A percentile compares a stretch with the other conserved stretches of the same genome.
phyloP scores from a whole-genome alignment of 2,888 invertebrate species.

The Heteromyza rotundicornis region DNA sequence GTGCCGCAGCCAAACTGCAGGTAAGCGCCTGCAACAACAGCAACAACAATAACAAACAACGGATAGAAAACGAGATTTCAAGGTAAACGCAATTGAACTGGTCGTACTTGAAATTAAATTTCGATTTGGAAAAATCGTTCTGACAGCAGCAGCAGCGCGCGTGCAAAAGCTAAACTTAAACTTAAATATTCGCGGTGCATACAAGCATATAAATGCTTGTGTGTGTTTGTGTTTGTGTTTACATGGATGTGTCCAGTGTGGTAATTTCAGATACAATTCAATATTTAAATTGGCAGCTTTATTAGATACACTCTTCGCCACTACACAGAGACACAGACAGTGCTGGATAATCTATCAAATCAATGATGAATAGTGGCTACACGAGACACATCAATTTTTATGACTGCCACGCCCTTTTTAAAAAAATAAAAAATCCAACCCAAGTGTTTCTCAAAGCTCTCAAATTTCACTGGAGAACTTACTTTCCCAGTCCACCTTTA shows the following conservation, averaged over 20 bases:
- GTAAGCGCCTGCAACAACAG: constrained; percentile 25
- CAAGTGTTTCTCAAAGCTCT: no score
- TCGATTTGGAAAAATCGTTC: constrained; percentile 43
- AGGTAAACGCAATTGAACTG: constrained; percentile 55
- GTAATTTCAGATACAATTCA: constrained; percentile 12
- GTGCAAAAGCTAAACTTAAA: constrained; percentile 9
- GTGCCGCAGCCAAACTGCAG: neutral
- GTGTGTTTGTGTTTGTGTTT: constrained; percentile 13
- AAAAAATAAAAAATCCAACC: no score
- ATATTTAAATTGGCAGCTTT: constrained; percentile 20
- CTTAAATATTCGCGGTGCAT: constrained; percentile 15
- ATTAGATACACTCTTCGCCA: constrained; percentile 11
- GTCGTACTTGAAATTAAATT: constrained; percentile 46
- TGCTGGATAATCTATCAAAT: no score
- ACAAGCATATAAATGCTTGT: no score
- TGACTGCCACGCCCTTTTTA: no score
- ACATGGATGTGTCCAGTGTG: constrained; percentile 12
- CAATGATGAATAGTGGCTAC: no score
- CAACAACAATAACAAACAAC: constrained; percentile 32
- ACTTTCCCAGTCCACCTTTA: no score
- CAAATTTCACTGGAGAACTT: no score
- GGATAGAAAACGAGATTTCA: constrained; percentile 54
- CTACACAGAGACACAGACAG: no score
- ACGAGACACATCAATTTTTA: no score
- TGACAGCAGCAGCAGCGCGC: constrained; percentile 28